Evolutionary conservation across 2,888 invertebrate genomes (phyloP).

Genomic region (Protodeltote pygarga): DNA sequence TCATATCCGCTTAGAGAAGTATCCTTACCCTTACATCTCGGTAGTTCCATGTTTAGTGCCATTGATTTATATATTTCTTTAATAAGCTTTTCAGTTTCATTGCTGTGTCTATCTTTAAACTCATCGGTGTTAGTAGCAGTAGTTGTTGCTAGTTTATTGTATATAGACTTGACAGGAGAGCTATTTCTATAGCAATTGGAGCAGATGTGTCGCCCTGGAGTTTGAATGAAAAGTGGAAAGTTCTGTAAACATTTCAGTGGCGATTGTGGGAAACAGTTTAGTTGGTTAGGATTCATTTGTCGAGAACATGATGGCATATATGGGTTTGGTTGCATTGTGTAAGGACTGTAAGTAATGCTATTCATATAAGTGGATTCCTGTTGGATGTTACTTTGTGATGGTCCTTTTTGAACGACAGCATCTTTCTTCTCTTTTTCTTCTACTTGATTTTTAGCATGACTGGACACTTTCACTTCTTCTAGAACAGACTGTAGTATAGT

Average conservation of each 20-base stretch:
- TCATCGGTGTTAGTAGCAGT: conserved; percentile 70
- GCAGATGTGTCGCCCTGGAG: conserved; percentile 59
- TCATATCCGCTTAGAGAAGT: conserved; percentile 56
- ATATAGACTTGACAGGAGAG: conserved; percentile 30
- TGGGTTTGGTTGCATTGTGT: conserved; percentile 60
- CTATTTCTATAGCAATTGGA: conserved; percentile 58
- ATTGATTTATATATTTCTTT: conserved; percentile 80
- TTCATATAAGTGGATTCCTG: conserved; percentile 64
- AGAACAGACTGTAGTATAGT: conserved; percentile 73
- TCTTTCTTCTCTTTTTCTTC: conserved; percentile 64
- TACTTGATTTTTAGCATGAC: conserved; percentile 46
- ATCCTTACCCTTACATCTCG: conserved; percentile 61
- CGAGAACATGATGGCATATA: conserved; percentile 61
- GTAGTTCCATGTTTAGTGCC: conserved; percentile 60
- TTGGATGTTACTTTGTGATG: conserved; percentile 61
- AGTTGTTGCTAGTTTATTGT: conserved; percentile 48
- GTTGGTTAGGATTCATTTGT: conserved; percentile 52
- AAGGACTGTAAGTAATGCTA: conserved; percentile 69
- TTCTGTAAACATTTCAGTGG: conserved; percentile 64
- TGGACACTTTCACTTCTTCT: conserved; percentile 72
- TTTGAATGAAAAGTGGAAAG: conserved; percentile 69
- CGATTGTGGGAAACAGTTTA: conserved; percentile 50
- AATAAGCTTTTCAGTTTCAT: conserved; percentile 74
- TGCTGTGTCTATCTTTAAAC: conserved; percentile 44
- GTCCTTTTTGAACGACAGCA: conserved; percentile 68